Evolutionary conservation across 2,797 vertebrate species (phyloP).

Genomic region (Carapus acus): DNA sequence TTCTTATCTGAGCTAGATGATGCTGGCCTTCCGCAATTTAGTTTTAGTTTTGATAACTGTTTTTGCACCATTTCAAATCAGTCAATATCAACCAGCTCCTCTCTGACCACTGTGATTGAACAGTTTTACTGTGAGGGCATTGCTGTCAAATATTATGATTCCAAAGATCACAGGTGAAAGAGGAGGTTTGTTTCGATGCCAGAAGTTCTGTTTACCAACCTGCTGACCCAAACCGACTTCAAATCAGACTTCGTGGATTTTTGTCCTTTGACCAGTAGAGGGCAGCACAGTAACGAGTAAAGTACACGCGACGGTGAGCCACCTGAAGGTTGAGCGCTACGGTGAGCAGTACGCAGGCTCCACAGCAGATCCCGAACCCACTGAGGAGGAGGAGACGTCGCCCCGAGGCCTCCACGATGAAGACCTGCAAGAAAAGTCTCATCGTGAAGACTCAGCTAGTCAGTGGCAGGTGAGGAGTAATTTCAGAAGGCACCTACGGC

Average conservation of each 20-base stretch:
- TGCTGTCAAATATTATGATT: too few relatives aligned
- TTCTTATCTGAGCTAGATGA: too few relatives aligned
- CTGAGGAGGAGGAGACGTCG: constrained; percentile 79
- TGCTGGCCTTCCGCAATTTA: too few relatives aligned
- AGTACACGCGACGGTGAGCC: not conserved
- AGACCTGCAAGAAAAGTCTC: constrained; percentile 69
- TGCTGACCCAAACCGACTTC: too few relatives aligned
- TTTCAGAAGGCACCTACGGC: constrained; percentile 73
- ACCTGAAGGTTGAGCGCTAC: constrained; percentile 84
- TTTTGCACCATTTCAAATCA: too few relatives aligned
- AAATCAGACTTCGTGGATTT: not conserved
- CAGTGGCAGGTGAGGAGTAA: not conserved
- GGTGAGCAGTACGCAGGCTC: constrained; percentile 77
- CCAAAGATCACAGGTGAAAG: too few relatives aligned
- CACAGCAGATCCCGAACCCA: constrained; percentile 83
- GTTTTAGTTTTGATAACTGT: too few relatives aligned
- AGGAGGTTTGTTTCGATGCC: too few relatives aligned
- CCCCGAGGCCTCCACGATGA: constrained; percentile 84
- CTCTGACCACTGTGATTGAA: too few relatives aligned
- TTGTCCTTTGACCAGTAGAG: constrained; percentile 34
- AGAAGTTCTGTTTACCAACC: too few relatives aligned
- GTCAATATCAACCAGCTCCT: too few relatives aligned
- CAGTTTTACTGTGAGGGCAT: too few relatives aligned
- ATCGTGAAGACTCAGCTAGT: not conserved
- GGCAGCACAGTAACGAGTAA: constrained; percentile 28